A percentile compares a stretch with the other conserved stretches of the same genome.
Evolutionary conservation across 1,140 invertebrate genomes (phyloP).

Genomic region (Antheraea mylitta): DNA sequence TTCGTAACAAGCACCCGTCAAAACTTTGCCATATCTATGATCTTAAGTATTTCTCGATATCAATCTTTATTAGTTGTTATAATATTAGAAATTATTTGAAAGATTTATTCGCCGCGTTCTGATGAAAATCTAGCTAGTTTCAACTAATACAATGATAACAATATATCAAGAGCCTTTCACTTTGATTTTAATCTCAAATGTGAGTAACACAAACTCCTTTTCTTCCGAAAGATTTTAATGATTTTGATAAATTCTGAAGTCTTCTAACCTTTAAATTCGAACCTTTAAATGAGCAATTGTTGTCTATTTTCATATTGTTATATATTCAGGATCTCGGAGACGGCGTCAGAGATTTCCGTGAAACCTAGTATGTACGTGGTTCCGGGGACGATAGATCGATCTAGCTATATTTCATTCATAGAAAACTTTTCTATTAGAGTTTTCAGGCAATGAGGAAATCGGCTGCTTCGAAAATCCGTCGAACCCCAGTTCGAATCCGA

Average conservation of each 20-base stretch:
- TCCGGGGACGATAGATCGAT: too few relatives aligned
- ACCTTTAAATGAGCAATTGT: too few relatives aligned
- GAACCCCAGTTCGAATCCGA: too few relatives aligned
- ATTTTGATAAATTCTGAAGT: slow-evolving; percentile 1
- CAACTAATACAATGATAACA: slow-evolving; percentile 2
- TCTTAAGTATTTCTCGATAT: slow-evolving; percentile 17
- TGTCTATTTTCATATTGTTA: too few relatives aligned
- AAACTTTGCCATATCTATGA: slow-evolving; percentile 18
- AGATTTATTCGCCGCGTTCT: slow-evolving; percentile 4
- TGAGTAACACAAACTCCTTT: slow-evolving; percentile 16
- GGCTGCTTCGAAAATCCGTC: too few relatives aligned
- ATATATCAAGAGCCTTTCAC: slow-evolving; percentile 24
- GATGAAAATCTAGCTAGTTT: slow-evolving; percentile 8
- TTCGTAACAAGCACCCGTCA: slow-evolving; percentile 30
- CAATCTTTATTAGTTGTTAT: slow-evolving; percentile 9
- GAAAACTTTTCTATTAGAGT: too few relatives aligned
- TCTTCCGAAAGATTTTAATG: slow-evolving; percentile 29
- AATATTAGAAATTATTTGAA: slow-evolving; percentile 1
- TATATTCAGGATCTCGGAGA: too few relatives aligned
- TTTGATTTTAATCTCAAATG: slow-evolving; percentile 24
- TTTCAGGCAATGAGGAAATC: too few relatives aligned
- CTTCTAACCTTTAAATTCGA: too few relatives aligned
- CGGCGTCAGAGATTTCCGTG: too few relatives aligned
- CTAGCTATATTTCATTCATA: too few relatives aligned
- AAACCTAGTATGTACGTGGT: too few relatives aligned